Percentiles rank a stretch among this genome's conserved stretches.
Conservation (phyloP, 2,888 invertebrate species). For the Clanis bilineata region DNA sequence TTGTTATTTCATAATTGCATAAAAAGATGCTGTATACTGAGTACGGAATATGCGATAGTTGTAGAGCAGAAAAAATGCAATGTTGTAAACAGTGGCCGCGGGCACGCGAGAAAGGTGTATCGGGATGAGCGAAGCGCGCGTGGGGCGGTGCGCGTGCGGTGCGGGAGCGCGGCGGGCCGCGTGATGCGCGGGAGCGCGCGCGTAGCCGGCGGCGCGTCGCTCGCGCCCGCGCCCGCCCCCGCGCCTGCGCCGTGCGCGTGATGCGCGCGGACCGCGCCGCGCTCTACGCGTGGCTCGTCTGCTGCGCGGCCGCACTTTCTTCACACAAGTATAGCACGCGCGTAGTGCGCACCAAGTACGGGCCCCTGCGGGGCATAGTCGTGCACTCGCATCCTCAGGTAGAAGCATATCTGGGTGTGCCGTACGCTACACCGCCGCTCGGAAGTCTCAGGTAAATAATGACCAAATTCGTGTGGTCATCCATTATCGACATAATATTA, state of each 20-base stretch:
- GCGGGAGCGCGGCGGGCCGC: slow-evolving; percentile 50
- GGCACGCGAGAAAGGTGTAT: slow-evolving; percentile 57
- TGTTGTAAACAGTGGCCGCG: slow-evolving; percentile 56
- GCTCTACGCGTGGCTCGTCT: slow-evolving; percentile 81
- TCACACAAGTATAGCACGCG: slow-evolving; percentile 91
- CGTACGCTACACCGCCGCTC: slow-evolving; percentile 95
- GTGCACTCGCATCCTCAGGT: slow-evolving; percentile 91
- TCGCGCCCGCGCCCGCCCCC: slow-evolving; percentile 56
- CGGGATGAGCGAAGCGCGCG: slow-evolving; percentile 55
- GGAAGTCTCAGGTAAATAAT: slow-evolving; percentile 89
- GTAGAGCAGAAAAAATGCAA: neutral
- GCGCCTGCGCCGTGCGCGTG: slow-evolving; percentile 64
- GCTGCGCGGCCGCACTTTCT: slow-evolving; percentile 79
- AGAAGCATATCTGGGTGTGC: slow-evolving; percentile 96
- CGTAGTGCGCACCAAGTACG: slow-evolving; percentile 94
- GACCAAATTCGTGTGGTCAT: neutral
- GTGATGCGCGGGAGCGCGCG: slow-evolving; percentile 62
- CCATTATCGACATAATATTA: neutral
- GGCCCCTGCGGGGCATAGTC: slow-evolving; percentile 92
- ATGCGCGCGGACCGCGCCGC: slow-evolving; percentile 79
- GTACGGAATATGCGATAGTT: neutral
- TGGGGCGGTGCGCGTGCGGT: slow-evolving; percentile 47
- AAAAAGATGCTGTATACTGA: neutral
- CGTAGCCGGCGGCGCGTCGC: slow-evolving; percentile 53
- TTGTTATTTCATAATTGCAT: neutral